A percentile compares a stretch with the other conserved stretches of the same genome.
Conservation (phyloP, 2,888 invertebrate genomes). For the Eupithecia insigniata region DNA sequence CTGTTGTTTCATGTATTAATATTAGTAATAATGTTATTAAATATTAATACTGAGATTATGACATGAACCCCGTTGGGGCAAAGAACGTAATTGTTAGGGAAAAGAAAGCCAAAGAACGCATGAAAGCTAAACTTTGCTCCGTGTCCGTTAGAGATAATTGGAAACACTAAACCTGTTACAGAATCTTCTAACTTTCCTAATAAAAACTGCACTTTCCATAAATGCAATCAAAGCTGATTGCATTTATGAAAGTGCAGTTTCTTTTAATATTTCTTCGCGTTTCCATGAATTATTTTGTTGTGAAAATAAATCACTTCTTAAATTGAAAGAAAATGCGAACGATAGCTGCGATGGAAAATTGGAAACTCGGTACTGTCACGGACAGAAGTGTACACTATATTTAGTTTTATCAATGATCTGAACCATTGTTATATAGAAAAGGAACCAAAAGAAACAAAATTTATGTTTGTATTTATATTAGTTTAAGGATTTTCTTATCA, state of each 20-base stretch:
- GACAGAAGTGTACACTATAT: neutral
- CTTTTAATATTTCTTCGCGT: neutral
- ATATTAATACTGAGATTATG: no score
- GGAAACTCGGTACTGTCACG: neutral
- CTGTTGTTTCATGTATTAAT: no score
- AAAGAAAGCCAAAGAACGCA: no score
- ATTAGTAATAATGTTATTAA: no score
- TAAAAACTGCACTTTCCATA: neutral
- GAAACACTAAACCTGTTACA: neutral
- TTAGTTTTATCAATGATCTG: neutral
- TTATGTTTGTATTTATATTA: neutral
- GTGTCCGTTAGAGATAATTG: neutral
- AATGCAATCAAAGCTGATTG: neutral
- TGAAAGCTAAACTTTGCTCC: neutral
- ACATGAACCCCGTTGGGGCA: no score
- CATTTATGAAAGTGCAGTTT: no score
- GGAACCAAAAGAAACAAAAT: neutral
- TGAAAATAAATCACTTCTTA: neutral
- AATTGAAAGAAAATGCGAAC: slow-evolving; percentile 4
- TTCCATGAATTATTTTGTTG: neutral
- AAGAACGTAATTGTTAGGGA: no score
- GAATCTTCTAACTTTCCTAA: neutral
- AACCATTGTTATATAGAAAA: neutral
- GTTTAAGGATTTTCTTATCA: neutral
- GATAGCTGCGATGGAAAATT: neutral